These are phyloP conservation scores for Remorina albescens DNA, from an alignment of 2,797 vertebrate genomes.

Conservation along the genomic window DNA sequence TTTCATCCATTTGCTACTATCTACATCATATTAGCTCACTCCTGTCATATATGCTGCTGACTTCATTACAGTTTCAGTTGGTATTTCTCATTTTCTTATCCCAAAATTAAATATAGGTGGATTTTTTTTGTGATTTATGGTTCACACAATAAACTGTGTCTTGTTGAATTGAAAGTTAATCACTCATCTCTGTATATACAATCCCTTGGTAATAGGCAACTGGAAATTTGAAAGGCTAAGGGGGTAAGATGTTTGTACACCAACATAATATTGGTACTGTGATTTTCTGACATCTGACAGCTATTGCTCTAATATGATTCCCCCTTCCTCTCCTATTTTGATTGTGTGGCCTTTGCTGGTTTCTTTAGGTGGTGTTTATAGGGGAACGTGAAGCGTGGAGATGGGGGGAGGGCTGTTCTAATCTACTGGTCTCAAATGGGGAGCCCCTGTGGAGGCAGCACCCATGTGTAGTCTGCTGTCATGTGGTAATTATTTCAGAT, in stretches of 20 bases:
- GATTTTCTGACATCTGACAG: slow-evolving; percentile 54
- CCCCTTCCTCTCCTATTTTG: slow-evolving; percentile 10
- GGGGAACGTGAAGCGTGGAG: slow-evolving; percentile 29
- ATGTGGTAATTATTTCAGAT: slow-evolving; percentile 79
- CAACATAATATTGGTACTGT: slow-evolving; percentile 23
- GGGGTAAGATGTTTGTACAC: slow-evolving; percentile 14
- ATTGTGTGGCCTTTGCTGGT: slow-evolving; percentile 26
- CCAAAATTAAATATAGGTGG: neutral
- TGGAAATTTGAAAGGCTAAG: slow-evolving; percentile 38
- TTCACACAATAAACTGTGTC: slow-evolving; percentile 42
- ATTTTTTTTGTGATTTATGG: slow-evolving; percentile 31
- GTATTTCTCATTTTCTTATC: slow-evolving; percentile 8
- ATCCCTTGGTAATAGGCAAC: slow-evolving; percentile 41
- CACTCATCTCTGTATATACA: slow-evolving; percentile 25
- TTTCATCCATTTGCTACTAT: slow-evolving; percentile 13
- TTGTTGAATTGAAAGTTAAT: slow-evolving; percentile 57
- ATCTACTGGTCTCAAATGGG: slow-evolving; percentile 60
- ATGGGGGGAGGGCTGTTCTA: slow-evolving; percentile 49
- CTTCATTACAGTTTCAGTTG: slow-evolving; percentile 6
- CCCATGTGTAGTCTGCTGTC: slow-evolving; percentile 71
- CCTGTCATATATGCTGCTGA: neutral
- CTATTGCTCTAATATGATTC: neutral
- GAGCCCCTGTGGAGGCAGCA: slow-evolving; percentile 64
- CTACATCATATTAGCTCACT: neutral
- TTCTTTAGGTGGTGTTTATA: slow-evolving; percentile 46